These are phyloP conservation scores for Meteorus colon DNA, from an alignment of 2,888 invertebrate genomes.

Conservation along the genomic window DNA sequence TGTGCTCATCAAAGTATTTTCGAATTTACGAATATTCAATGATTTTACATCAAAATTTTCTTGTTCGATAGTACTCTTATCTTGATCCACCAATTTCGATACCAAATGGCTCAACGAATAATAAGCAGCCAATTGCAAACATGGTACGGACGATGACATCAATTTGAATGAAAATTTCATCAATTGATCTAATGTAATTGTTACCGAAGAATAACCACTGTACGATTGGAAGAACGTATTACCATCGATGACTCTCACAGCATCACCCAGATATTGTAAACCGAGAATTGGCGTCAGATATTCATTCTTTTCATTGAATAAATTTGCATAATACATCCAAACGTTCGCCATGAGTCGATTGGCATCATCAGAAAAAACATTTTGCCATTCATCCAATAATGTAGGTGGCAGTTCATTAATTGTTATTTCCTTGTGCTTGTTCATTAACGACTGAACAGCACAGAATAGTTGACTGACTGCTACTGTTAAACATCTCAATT, in stretches of 20 bases:
- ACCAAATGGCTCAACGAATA: slow-evolving; percentile 72
- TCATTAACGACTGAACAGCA: slow-evolving; percentile 74
- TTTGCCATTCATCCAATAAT: slow-evolving; percentile 82
- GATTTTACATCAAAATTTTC: slow-evolving; percentile 72
- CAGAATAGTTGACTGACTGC: slow-evolving; percentile 76
- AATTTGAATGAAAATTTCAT: slow-evolving; percentile 70
- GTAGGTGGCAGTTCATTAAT: slow-evolving; percentile 68
- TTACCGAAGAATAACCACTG: slow-evolving; percentile 29
- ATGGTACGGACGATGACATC: slow-evolving; percentile 69
- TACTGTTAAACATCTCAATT: slow-evolving; percentile 74
- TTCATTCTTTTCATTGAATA: slow-evolving; percentile 57
- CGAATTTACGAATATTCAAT: slow-evolving; percentile 73
- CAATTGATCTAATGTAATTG: slow-evolving; percentile 54
- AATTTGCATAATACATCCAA: slow-evolving; percentile 73
- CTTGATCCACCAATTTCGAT: slow-evolving; percentile 73
- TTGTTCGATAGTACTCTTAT: slow-evolving; percentile 70
- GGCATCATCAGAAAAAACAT: slow-evolving; percentile 82
- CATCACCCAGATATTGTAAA: slow-evolving; percentile 62
- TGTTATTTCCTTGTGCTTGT: slow-evolving; percentile 66
- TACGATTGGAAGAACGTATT: slow-evolving; percentile 57
- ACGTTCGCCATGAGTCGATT: slow-evolving; percentile 75
- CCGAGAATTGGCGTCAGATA: slow-evolving; percentile 55
- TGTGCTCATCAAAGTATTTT: slow-evolving; percentile 66
- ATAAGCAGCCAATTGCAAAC: slow-evolving; percentile 74
- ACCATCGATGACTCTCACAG: slow-evolving; percentile 62